phyloP scores from a whole-genome alignment of 1,140 invertebrate species.

The Diploscapter pachys region DNA sequence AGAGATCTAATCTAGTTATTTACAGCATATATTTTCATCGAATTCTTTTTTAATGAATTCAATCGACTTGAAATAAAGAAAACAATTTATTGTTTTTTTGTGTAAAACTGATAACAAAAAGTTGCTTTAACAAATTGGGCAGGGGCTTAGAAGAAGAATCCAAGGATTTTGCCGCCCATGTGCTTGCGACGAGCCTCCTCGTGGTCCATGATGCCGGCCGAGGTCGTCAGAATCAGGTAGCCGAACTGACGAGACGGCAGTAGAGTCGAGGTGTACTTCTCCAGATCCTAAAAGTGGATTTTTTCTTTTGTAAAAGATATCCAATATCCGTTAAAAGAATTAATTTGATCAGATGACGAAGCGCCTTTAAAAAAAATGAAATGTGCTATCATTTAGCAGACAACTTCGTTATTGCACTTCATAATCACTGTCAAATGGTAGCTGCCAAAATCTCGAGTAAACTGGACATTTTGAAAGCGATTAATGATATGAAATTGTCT shows the following conservation, averaged over 20 bases:
- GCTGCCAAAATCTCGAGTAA: not conserved
- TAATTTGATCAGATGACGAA: not conserved
- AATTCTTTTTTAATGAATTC: too few species aligned
- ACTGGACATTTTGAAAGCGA: not conserved
- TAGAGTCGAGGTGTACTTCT: constrained; percentile 95
- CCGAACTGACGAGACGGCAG: constrained; percentile 98
- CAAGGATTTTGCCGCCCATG: constrained; percentile 98
- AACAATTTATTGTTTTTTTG: too few species aligned
- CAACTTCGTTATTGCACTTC: not conserved
- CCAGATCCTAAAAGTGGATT: constrained; percentile 78
- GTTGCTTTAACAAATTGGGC: not conserved
- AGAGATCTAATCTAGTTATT: too few species aligned
- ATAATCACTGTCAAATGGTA: not conserved
- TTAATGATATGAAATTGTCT: too few species aligned
- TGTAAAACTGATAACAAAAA: too few species aligned
- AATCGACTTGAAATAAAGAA: too few species aligned
- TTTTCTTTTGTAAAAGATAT: constrained; percentile 70
- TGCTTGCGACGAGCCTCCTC: constrained; percentile 99
- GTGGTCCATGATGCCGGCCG: constrained; percentile 99
- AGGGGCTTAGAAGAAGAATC: constrained; percentile 93
- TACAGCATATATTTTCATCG: too few species aligned
- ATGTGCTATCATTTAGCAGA: too few species aligned
- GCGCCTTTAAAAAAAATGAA: not conserved
- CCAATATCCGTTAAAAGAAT: not conserved
- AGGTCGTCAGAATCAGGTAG: constrained; percentile 96